Evolutionary conservation across 2,888 invertebrate species (phyloP), one percentile per base, ranked within the genome.

Genomic region (Stomorhina lunata): DNA sequence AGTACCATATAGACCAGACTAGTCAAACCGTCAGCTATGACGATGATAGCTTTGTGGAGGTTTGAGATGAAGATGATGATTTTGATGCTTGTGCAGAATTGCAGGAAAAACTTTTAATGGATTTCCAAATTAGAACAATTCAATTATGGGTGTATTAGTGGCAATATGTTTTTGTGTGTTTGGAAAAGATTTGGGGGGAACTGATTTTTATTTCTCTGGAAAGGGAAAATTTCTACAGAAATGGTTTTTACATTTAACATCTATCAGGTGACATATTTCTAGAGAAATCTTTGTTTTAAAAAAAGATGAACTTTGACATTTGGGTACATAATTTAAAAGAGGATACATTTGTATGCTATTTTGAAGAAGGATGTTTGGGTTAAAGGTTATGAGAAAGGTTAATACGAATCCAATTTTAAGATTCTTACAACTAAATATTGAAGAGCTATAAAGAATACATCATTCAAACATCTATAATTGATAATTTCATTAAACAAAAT

Each of bases 21-120:
- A n/a, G n/a, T n/a, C n/a, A n/a, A n/a, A n/a, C n/a, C n/a, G n/a
- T 4, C 50, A 20, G 34, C 29, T 48, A 34, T 50, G 50, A 32
- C 40, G 5, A 5, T 37, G 17, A 34, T 29, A 29, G 22, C 10
- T 7, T 32, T 9, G 34, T 1, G 20, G 15, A 40, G 25, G n/a
- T 7, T 43, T 34, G 20, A 12, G 25, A 9, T n/a, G 61, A 72
- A 27, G 34, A 61, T 55, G 69, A 69, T 34, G 25, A 37, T 29
- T 55, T 37, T n/a, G 45, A 55, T 53, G 55, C 12, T 55, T 68
- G 68, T 75, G 66, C 55, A 75, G 73, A 73, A 63, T 75, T 75
- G 69, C 68, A 80, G 68, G 27, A 66, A 57, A 40, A 63, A 9
- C 59, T 75, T 22, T 9, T 27, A 69, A 69, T 57, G 9, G 3